Percentiles rank a stretch among this genome's conserved stretches.
Evolutionary conservation across 2,888 invertebrate species (phyloP).

Genomic region (Isotomurus palustris): DNA sequence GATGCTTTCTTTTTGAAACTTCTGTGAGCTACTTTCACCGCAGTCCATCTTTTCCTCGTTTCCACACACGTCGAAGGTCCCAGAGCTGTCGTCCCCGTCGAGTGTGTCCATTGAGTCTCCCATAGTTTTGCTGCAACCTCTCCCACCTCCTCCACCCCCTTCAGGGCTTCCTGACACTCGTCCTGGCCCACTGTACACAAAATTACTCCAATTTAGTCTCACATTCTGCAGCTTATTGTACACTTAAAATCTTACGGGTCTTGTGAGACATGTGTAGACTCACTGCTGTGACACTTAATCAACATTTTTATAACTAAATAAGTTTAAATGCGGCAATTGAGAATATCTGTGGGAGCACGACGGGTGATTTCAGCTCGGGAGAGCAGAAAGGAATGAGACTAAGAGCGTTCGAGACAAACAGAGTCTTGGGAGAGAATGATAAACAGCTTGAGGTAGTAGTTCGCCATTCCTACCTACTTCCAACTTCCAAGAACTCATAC

Average conservation of each 20-base stretch:
- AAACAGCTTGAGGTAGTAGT: constrained; percentile 4
- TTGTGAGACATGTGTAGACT: too few species aligned
- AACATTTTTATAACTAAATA: too few species aligned
- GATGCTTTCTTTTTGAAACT: constrained; percentile 40
- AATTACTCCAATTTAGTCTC: not conserved
- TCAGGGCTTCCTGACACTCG: not conserved
- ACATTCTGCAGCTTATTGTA: too few species aligned
- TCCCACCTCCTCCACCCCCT: not conserved
- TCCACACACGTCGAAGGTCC: constrained; percentile 17
- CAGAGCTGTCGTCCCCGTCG: constrained; percentile 37
- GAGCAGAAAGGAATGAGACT: not conserved
- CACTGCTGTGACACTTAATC: too few species aligned
- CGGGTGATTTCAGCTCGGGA: not conserved
- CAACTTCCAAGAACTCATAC: too few species aligned
- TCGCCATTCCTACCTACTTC: too few species aligned
- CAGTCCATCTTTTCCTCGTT: constrained; percentile 1
- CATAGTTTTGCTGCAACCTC: constrained; percentile 13
- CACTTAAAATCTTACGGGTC: too few species aligned
- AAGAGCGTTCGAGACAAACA: too few species aligned
- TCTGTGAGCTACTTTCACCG: constrained; percentile 1
- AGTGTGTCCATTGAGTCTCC: constrained; percentile 36
- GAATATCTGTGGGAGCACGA: too few species aligned
- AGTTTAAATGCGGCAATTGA: too few species aligned
- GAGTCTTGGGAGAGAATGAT: too few species aligned
- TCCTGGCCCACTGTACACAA: not conserved